These are phyloP conservation scores for Poeciliopsis presidionis DNA, from an alignment of 2,797 vertebrate genomes.

Conservation along the genomic window DNA sequence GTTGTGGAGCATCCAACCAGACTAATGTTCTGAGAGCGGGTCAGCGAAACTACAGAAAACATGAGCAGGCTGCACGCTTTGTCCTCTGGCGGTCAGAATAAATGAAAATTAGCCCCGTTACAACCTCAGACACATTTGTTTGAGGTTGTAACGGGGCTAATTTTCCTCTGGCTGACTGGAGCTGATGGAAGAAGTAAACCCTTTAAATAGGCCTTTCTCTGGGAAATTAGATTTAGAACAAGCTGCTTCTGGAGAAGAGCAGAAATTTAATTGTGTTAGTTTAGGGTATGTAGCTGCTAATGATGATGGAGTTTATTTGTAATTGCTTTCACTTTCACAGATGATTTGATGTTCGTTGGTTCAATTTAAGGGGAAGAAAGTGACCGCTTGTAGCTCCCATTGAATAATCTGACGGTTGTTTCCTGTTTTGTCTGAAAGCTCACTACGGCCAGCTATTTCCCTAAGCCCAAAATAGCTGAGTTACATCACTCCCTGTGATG, in stretches of 20 bases:
- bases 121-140: constrained; percentile 21
- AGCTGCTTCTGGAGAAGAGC: constrained; percentile 22
- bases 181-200: constrained; percentile 34
- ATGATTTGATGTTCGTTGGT: constrained; percentile 6
- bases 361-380: constrained; percentile 12
- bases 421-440: constrained; percentile 1
- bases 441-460: not conserved
- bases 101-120: constrained; percentile 62
- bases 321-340: constrained; percentile 21
- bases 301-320: constrained; percentile 33
- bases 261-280: constrained; percentile 44
- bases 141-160: no score
- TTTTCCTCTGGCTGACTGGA: constrained; percentile 25
- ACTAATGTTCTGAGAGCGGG: constrained; percentile 73
- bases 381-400: not conserved
- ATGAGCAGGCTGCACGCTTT: constrained; percentile 57
- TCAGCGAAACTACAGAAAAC: constrained; percentile 70
- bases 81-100: constrained; percentile 62
- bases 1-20: constrained; percentile 71
- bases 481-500: not conserved
- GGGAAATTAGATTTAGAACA: constrained; percentile 47
- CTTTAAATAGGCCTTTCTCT: constrained; percentile 13
- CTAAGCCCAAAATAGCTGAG: not conserved
- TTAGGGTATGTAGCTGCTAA: constrained; percentile 30
- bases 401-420: constrained; percentile 11